Evolutionary conservation across 2,113 vertebrate species (phyloP), one percentile per base, ranked within the genome.

Genomic region (Oncorhynchus mykiss): DNA sequence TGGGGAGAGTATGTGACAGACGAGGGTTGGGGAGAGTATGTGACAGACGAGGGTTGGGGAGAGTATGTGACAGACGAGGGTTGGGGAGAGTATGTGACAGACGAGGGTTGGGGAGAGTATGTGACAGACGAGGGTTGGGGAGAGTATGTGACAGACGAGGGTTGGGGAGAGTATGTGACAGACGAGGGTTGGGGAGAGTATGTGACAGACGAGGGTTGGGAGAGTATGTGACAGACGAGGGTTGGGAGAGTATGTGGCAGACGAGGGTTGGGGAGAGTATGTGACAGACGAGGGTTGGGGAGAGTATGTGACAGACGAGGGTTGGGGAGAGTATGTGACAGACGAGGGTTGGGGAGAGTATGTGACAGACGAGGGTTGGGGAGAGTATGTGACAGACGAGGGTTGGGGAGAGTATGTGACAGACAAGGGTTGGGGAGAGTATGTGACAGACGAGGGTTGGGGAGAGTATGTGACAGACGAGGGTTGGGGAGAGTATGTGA

Each of bases 241-340:
- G 71, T 5, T n/a, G 75, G 73, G 71, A 79, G 74, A 78, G 82
- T 22, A 70, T 48, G 66, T 74, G 66, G 66, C 73, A 73, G 80
- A 72, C 31, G 31, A 24, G 22, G 22, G 22, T 24, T 24, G 22
- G 22, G 22, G 22, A 24, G 22, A 24, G 22, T 24, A 24, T 24
- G 22, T 24, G 22, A 24, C 22, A 24, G 22, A 24, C 22, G 22
- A 24, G 22, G 22, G 22, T 24, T 24, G 22, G 22, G 22, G 22
- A 24, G 22, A 24, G 22, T 24, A 24, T 24, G 22, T 24, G 22
- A 24, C 73, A 73, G 80, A 72, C 8, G 24, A 70, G 71, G 74
- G 71, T 51, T 76, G 78, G 5, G 3, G 71, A 79, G 75, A 78
- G 82, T n/a, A 68, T 39, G 66, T 74, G 66, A 67, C 73, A 73